phyloP scores from a whole-genome alignment of 1,140 invertebrate species.

The Papilio aristodemus region DNA sequence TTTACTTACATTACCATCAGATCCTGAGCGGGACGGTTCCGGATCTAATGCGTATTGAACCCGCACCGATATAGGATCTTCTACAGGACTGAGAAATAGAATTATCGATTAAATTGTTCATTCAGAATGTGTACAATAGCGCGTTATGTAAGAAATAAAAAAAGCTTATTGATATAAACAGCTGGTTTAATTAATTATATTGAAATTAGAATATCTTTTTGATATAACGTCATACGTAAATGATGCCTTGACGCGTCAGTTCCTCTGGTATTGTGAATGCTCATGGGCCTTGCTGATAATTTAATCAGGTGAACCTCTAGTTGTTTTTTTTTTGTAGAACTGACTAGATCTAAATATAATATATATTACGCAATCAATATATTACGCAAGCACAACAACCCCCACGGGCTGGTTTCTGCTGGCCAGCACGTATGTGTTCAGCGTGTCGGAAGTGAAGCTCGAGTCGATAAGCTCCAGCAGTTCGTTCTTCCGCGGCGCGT shows the following conservation, averaged over 20 bases:
- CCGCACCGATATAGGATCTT: constrained; percentile 55
- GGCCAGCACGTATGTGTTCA: constrained; percentile 65
- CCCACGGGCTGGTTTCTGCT: constrained; percentile 79
- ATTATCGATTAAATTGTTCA: neutral
- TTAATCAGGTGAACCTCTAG: no score
- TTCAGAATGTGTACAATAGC: neutral
- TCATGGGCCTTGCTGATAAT: no score
- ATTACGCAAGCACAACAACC: constrained; percentile 71
- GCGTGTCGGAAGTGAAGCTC: constrained; percentile 40
- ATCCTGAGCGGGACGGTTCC: constrained; percentile 52
- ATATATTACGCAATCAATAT: neutral
- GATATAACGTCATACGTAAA: no score
- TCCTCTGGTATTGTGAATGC: no score
- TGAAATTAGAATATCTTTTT: no score
- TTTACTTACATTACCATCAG: constrained; percentile 59
- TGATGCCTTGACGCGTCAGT: no score
- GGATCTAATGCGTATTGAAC: constrained; percentile 63
- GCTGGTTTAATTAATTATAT: no score
- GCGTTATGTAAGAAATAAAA: neutral
- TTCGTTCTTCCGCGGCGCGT: constrained; percentile 47
- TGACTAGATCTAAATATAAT: no score
- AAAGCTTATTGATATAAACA: no score
- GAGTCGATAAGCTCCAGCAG: constrained; percentile 54
- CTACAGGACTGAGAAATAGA: constrained; percentile 56
- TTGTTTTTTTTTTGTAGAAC: no score